These are phyloP conservation scores for Sitobion miscanthi DNA, from an alignment of 1,140 invertebrate species.

Conservation along the genomic window DNA sequence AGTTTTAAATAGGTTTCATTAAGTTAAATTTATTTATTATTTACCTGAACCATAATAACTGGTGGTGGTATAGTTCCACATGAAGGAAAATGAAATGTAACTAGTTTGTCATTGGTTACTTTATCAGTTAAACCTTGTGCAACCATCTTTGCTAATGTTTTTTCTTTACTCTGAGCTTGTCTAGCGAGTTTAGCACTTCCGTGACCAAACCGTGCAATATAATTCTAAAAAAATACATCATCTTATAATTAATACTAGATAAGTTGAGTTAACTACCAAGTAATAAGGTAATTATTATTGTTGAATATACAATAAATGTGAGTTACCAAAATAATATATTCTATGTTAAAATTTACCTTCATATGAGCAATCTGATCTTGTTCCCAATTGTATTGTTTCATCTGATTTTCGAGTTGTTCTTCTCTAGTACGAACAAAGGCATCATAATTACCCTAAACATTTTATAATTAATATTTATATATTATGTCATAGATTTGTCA, in stretches of 20 bases:
- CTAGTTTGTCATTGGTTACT: constrained; percentile 85
- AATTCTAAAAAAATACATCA: constrained; percentile 74
- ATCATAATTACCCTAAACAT: constrained; percentile 86
- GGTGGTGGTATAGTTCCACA: constrained; percentile 97
- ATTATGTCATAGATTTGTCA: neutral
- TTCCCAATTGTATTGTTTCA: constrained; percentile 99
- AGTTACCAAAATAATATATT: neutral
- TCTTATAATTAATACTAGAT: neutral
- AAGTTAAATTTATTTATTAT: neutral
- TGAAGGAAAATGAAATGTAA: constrained; percentile 95
- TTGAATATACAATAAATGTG: neutral
- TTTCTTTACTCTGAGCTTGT: constrained; percentile 99
- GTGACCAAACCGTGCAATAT: constrained; percentile 98
- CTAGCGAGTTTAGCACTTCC: constrained; percentile 97
- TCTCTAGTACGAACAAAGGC: constrained; percentile 89
- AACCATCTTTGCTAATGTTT: constrained; percentile 99
- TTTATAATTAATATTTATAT: neutral
- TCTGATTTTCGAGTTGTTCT: constrained; percentile 97
- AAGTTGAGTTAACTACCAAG: no score
- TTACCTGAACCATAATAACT: constrained; percentile 94
- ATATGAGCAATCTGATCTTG: constrained; percentile 99
- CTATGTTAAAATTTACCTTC: constrained; percentile 74
- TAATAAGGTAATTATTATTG: neutral
- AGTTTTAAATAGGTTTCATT: neutral
- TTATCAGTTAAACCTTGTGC: constrained; percentile 95